Conservation (phyloP, 2,113 vertebrate species). For the Pelecanus crispus region DNA sequence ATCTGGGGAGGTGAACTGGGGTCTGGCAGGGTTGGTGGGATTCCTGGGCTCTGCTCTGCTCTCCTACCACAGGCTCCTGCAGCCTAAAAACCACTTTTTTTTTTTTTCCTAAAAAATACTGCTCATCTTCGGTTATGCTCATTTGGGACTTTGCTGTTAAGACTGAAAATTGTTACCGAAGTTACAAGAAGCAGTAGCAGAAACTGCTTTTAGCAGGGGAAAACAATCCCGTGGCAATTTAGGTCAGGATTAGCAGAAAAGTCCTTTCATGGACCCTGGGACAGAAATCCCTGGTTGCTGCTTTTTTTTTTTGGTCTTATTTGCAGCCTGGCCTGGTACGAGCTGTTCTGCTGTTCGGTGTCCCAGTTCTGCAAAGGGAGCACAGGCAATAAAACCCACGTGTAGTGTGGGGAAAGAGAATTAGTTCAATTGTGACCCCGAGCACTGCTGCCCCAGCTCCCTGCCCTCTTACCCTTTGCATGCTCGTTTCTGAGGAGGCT, state of each 20-base stretch:
- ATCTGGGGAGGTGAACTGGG: not conserved
- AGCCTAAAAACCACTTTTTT: not conserved
- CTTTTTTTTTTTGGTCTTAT: not conserved
- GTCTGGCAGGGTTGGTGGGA: not conserved
- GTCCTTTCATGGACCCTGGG: not conserved
- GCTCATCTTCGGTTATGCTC: not conserved
- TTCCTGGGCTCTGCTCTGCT: not conserved
- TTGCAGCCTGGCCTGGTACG: not conserved
- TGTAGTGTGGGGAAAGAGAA: not conserved
- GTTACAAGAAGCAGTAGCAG: not conserved
- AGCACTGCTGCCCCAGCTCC: not conserved
- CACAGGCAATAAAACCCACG: accelerated
- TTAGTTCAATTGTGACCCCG: accelerated
- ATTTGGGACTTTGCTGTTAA: not conserved
- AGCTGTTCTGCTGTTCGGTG: accelerated
- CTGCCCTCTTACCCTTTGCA: not conserved
- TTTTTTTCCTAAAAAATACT: not conserved
- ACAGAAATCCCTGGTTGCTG: not conserved
- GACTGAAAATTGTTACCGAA: not conserved
- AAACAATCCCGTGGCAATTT: not conserved
- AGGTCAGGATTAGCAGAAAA: not conserved
- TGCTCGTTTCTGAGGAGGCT: not conserved
- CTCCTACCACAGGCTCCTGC: not conserved
- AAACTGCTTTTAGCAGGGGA: not conserved
- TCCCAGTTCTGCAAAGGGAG: not conserved